A percentile compares a stretch with the other conserved stretches of the same genome.
Evolutionary conservation across 2,797 vertebrate genomes (phyloP).

Genomic region (Orientallactaga sibirica): DNA sequence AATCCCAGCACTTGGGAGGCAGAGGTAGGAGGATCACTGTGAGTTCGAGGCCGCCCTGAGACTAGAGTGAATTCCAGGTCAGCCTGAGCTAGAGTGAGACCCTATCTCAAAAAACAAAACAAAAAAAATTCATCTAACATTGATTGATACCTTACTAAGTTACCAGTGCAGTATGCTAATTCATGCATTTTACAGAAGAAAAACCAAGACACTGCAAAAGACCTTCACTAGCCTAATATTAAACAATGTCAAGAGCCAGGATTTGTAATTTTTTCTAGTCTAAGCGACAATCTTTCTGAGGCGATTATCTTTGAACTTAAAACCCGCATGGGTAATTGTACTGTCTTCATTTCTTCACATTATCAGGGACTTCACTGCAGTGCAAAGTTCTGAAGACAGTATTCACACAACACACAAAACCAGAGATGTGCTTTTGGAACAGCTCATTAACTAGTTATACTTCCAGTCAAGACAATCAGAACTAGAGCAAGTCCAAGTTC

Average conservation of each 20-base stretch:
- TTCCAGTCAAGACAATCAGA: not conserved
- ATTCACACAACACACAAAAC: conserved; percentile 1
- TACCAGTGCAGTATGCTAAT: not conserved
- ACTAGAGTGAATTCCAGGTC: not conserved
- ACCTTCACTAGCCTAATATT: not conserved
- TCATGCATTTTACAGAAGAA: not conserved
- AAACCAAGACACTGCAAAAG: not conserved
- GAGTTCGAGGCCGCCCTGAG: too few relatives aligned
- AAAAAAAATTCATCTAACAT: not conserved
- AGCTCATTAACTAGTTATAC: not conserved
- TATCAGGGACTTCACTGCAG: not conserved
- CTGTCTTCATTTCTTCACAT: not conserved
- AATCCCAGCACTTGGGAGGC: too few relatives aligned
- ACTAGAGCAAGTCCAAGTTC: not conserved
- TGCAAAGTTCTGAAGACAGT: conserved; percentile 37
- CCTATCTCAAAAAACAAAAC: not conserved
- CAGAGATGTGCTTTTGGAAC: not conserved
- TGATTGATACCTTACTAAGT: not conserved
- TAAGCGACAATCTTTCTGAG: not conserved
- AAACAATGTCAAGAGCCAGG: not conserved
- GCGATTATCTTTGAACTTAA: not conserved
- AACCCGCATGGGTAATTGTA: not conserved
- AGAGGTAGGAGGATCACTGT: too few relatives aligned
- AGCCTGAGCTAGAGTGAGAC: not conserved
- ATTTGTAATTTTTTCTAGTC: not conserved